phyloP scores from a whole-genome alignment of 2,888 invertebrate genomes.

The Coecobrya sp. region DNA sequence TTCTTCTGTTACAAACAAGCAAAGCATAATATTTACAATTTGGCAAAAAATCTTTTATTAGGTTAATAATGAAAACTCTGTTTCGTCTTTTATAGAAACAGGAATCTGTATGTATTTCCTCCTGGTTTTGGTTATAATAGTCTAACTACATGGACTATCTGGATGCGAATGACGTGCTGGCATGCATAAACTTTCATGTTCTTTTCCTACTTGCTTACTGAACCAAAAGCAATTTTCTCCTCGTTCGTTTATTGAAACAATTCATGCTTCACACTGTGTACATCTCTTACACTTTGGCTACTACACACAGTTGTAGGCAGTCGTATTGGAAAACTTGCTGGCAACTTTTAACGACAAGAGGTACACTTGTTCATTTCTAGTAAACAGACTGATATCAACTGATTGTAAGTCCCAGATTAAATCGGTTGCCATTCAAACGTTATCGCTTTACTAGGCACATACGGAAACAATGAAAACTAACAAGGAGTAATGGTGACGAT shows the following conservation, averaged over 20 bases:
- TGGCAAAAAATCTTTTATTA: slow-evolving; percentile 33
- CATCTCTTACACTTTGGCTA: neutral
- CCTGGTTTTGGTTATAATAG: neutral
- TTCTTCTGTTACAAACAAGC: neutral
- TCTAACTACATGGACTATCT: neutral
- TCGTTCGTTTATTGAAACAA: slow-evolving; percentile 48
- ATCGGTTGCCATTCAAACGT: slow-evolving; percentile 20
- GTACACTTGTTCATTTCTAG: neutral
- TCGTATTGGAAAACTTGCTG: slow-evolving; percentile 9
- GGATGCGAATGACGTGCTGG: neutral
- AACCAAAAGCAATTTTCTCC: slow-evolving; percentile 73
- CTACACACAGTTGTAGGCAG: neutral
- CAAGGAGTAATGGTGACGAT: slow-evolving; percentile 38
- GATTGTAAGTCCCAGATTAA: slow-evolving; percentile 20
- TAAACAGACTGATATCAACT: neutral
- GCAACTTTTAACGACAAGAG: neutral
- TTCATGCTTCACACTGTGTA: slow-evolving; percentile 18
- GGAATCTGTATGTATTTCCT: neutral
- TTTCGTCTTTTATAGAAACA: neutral
- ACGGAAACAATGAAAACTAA: slow-evolving; percentile 37
- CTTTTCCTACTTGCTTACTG: slow-evolving; percentile 63
- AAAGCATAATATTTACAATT: slow-evolving; percentile 29
- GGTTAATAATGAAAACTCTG: slow-evolving; percentile 25
- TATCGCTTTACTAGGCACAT: neutral
- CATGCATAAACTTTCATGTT: slow-evolving; percentile 39